Evolutionary conservation across 2,113 vertebrate genomes (phyloP).

Genomic region (Balaeniceps rex): DNA sequence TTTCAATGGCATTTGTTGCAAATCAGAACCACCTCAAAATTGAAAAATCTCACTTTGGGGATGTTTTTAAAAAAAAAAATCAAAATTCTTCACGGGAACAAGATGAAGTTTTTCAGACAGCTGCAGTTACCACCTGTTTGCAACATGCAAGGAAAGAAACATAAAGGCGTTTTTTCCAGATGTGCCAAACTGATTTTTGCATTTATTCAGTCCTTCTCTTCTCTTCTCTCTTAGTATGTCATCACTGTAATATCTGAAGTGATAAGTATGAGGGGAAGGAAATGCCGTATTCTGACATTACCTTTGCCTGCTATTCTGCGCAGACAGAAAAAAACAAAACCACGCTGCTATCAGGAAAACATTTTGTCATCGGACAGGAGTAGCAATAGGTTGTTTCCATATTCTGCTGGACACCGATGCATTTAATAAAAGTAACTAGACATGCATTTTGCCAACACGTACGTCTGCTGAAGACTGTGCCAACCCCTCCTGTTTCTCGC

Average conservation of each 20-base stretch:
- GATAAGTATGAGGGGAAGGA: not conserved
- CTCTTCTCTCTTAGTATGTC: not conserved
- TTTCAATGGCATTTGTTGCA: not conserved
- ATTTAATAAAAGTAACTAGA: not conserved
- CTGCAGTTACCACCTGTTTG: not conserved
- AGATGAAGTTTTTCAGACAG: not conserved
- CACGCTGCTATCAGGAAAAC: rapidly evolving
- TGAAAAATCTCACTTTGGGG: not conserved
- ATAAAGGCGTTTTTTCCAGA: not conserved
- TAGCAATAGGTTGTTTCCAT: not conserved
- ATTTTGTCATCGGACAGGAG: not conserved
- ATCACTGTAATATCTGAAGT: not conserved
- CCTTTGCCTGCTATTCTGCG: not conserved
- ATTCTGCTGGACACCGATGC: not conserved
- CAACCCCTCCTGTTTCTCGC: not conserved
- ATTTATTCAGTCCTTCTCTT: not conserved
- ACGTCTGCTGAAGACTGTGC: not conserved
- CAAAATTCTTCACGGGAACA: not conserved
- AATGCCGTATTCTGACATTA: not conserved
- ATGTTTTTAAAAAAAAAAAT: not conserved
- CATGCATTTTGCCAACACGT: rapidly evolving
- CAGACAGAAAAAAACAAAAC: not conserved
- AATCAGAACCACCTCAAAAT: not conserved
- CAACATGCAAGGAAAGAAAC: not conserved
- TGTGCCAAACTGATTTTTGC: not conserved